Percentiles rank a stretch among this genome's conserved stretches.
Evolutionary conservation across 2,113 vertebrate species (phyloP).

Genomic region (Triplophysa tibetana): DNA sequence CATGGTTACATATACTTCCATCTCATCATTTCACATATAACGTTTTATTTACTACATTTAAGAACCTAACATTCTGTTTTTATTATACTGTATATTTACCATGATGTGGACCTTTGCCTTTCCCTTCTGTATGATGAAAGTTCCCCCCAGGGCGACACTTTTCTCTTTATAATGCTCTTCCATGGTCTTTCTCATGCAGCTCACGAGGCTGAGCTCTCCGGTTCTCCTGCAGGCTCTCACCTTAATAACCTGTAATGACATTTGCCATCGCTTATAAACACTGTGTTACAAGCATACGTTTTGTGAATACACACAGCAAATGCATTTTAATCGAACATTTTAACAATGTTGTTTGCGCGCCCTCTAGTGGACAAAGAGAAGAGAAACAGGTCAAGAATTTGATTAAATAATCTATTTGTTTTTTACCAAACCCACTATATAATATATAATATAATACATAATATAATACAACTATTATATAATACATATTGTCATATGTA

Average conservation of each 20-base stretch:
- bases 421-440: background rate
- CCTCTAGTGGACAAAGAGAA: too few species aligned
- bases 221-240: slow-evolving; percentile 85
- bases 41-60: background rate
- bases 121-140: slow-evolving; percentile 90
- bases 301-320: too few species aligned
- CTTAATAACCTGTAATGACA: slow-evolving; percentile 82
- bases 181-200: slow-evolving; percentile 84
- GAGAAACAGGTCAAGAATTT: too few species aligned
- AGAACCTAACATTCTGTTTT: background rate
- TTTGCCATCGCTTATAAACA: too few species aligned
- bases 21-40: background rate
- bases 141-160: slow-evolving; percentile 89
- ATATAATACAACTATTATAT: too few species aligned
- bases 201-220: slow-evolving; percentile 86
- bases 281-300: too few species aligned
- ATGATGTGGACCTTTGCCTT: slow-evolving; percentile 94
- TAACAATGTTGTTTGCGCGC: too few species aligned
- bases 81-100: slow-evolving; percentile 70
- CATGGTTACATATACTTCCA: background rate
- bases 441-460: too few species aligned
- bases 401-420: too few species aligned
- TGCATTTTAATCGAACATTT: too few species aligned
- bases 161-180: slow-evolving; percentile 84
- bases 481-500: too few species aligned